Conservation (phyloP, 2,113 vertebrate species). For the Xiphorhynchus elegans region DNA sequence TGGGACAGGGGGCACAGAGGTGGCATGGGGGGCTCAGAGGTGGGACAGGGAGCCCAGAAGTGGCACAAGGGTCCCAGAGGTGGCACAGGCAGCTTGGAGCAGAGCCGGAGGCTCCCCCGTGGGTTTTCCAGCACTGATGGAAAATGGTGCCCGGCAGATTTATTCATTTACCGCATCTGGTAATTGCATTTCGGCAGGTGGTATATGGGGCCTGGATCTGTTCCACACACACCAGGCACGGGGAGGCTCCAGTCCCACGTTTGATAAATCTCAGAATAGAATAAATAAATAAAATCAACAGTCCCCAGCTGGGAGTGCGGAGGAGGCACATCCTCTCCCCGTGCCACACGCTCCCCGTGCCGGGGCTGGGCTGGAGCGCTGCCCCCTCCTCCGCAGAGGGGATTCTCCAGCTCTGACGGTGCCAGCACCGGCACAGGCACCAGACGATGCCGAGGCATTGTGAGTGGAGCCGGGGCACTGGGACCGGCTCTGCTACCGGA, state of each 20-base stretch:
- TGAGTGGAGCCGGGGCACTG: fast-evolving
- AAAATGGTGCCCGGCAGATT: conserved; percentile 40
- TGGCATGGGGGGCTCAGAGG: too few relatives aligned
- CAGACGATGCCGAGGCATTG: neutral
- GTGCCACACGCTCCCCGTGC: neutral
- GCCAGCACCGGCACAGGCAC: too few relatives aligned
- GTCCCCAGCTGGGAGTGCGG: conserved; percentile 39
- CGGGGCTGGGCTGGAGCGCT: neutral
- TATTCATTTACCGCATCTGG: conserved; percentile 52
- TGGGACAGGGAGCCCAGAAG: too few relatives aligned
- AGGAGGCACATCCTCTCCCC: conserved; percentile 41
- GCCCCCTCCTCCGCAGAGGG: neutral
- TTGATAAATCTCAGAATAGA: conserved; percentile 58
- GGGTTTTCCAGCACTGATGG: neutral
- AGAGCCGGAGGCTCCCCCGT: neutral
- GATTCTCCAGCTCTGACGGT: neutral
- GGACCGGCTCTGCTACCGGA: neutral
- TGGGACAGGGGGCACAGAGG: too few relatives aligned
- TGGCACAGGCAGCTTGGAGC: neutral
- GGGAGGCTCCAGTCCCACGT: conserved; percentile 40
- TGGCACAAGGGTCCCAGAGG: too few relatives aligned
- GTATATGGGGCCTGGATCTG: conserved; percentile 47
- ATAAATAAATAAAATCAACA: conserved; percentile 64
- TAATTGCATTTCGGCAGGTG: conserved; percentile 62
- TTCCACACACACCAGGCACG: conserved; percentile 27